These are phyloP conservation scores for Platycheirus albimanus DNA, from an alignment of 2,888 invertebrate species.

Conservation along the genomic window DNA sequence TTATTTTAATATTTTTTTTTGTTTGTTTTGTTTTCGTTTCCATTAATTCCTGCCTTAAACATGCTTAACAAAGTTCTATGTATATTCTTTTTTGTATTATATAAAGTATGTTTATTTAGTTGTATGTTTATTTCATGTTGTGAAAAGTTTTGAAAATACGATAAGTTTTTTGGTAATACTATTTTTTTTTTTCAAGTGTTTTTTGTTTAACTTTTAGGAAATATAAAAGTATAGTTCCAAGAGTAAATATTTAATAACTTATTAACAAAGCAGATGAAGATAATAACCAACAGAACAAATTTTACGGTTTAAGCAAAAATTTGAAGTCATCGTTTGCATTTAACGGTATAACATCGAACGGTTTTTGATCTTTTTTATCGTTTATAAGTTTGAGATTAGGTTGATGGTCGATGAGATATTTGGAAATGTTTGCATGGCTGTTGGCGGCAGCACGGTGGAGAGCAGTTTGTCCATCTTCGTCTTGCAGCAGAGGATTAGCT, in stretches of 20 bases:
- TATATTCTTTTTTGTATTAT: slow-evolving; percentile 36
- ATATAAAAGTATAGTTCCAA: slow-evolving; percentile 27
- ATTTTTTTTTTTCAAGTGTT: slow-evolving; percentile 50
- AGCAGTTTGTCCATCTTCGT: slow-evolving; percentile 91
- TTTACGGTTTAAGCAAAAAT: slow-evolving; percentile 80
- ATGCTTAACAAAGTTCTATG: slow-evolving; percentile 64
- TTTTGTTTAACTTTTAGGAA: slow-evolving; percentile 13
- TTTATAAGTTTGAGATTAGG: slow-evolving; percentile 80
- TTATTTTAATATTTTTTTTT: slow-evolving; percentile 11
- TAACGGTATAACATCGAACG: slow-evolving; percentile 81
- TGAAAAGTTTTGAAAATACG: slow-evolving; percentile 49
- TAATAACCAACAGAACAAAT: slow-evolving; percentile 20
- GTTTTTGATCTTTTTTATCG: slow-evolving; percentile 83
- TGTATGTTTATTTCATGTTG: slow-evolving; percentile 7
- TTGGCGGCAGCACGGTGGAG: slow-evolving; percentile 89
- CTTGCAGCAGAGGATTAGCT: slow-evolving; percentile 86
- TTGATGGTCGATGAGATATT: slow-evolving; percentile 78
- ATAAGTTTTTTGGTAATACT: slow-evolving; percentile 62
- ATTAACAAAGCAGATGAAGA: slow-evolving; percentile 41
- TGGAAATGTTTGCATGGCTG: slow-evolving; percentile 82
- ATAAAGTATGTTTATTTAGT: slow-evolving; percentile 46
- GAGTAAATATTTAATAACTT: slow-evolving; percentile 11
- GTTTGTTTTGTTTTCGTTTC: slow-evolving; percentile 15
- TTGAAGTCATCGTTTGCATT: slow-evolving; percentile 82
- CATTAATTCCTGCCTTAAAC: slow-evolving; percentile 59